phyloP scores from a whole-genome alignment of 2,888 invertebrate species.

The Philereme vetulata region DNA sequence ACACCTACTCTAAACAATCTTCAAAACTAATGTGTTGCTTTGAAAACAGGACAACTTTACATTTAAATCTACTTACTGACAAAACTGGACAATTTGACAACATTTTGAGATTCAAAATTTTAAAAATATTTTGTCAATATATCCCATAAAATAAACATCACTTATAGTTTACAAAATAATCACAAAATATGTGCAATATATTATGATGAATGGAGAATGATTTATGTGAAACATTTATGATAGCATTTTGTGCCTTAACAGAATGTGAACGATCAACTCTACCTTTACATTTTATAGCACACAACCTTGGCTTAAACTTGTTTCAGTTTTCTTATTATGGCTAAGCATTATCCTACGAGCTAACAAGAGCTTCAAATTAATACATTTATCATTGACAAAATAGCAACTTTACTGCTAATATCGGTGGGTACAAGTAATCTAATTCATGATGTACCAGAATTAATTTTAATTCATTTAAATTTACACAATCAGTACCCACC shows the following conservation, averaged over 20 bases:
- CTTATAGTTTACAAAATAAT: conserved; percentile 27
- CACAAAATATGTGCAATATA: conserved; percentile 35
- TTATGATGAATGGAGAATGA: conserved; percentile 5
- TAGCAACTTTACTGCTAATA: too few relatives aligned
- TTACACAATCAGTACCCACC: conserved; percentile 9
- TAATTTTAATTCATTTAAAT: too few relatives aligned
- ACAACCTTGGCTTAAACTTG: conserved; percentile 74
- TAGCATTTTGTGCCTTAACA: conserved; percentile 5
- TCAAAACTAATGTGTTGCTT: conserved; percentile 25
- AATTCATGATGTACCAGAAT: too few relatives aligned
- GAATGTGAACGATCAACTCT: conserved; percentile 27
- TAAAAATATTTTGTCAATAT: conserved; percentile 34
- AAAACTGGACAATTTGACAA: conserved; percentile 41
- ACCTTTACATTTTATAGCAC: conserved; percentile 59
- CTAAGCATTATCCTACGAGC: conserved; percentile 64
- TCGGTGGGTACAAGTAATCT: too few relatives aligned
- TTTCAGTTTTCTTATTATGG: conserved; percentile 62
- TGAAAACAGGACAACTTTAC: conserved; percentile 32
- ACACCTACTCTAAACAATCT: conserved; percentile 37
- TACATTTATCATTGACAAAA: conserved; percentile 1
- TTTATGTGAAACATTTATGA: too few relatives aligned
- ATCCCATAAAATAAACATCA: conserved; percentile 27
- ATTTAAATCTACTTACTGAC: conserved; percentile 19
- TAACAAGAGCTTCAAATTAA: conserved; percentile 50
- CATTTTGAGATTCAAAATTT: conserved; percentile 42